These are phyloP conservation scores for Mallotus villosus DNA, from an alignment of 2,797 vertebrate species.

Conservation along the genomic window DNA sequence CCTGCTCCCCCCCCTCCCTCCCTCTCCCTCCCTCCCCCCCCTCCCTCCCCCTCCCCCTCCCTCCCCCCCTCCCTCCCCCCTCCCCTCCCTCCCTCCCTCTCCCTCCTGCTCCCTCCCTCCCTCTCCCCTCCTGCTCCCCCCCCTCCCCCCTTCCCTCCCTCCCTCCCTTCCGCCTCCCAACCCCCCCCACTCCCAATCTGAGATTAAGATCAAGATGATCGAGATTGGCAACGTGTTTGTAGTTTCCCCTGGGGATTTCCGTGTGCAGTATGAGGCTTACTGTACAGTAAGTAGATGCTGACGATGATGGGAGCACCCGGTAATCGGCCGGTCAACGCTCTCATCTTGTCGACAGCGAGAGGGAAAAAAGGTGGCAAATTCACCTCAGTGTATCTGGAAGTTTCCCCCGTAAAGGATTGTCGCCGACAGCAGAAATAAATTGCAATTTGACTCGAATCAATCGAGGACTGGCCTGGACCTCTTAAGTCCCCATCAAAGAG, in stretches of 20 bases:
- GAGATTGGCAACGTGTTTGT: too few species aligned
- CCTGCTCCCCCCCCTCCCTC: neutral
- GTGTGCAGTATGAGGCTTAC: too few species aligned
- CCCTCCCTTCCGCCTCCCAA: neutral
- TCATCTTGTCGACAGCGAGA: constrained; percentile 29
- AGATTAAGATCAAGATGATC: too few species aligned
- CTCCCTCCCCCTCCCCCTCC: neutral
- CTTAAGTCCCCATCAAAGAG: constrained; percentile 78
- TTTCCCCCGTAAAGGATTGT: constrained; percentile 74
- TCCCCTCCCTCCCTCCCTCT: neutral
- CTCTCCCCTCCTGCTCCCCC: neutral
- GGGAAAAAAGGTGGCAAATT: constrained; percentile 46
- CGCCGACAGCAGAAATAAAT: constrained; percentile 78
- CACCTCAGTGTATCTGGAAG: constrained; percentile 47
- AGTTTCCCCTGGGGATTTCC: too few species aligned
- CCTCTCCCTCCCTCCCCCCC: neutral
- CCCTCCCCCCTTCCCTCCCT: too few species aligned
- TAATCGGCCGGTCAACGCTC: too few species aligned
- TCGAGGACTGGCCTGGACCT: constrained; percentile 72
- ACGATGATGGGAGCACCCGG: too few species aligned
- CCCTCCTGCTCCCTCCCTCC: neutral
- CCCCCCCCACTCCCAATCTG: too few species aligned
- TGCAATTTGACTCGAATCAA: constrained; percentile 75
- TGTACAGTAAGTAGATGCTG: too few species aligned
- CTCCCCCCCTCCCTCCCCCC: neutral